Conservation (phyloP, 1,140 invertebrate genomes). For the Philopotamus ludificatus region DNA sequence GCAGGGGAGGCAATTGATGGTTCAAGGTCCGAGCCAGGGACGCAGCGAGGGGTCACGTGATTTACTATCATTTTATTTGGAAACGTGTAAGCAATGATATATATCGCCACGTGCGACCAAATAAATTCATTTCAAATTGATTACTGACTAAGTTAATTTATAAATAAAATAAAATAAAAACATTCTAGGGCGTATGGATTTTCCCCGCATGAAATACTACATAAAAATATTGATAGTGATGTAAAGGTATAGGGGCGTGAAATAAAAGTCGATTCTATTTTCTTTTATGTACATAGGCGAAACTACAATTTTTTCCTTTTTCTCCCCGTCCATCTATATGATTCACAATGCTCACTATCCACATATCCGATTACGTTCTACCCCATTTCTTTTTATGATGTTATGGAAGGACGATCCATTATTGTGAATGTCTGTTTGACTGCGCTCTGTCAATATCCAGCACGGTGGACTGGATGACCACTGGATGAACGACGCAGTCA, state of each 20-base stretch:
- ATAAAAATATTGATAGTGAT: background rate
- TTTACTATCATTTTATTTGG: background rate
- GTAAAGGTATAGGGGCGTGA: background rate
- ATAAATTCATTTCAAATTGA: too few relatives aligned
- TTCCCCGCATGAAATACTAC: background rate
- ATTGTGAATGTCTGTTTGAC: slow-evolving; percentile 40
- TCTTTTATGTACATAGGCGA: slow-evolving; percentile 1
- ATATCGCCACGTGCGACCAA: too few relatives aligned
- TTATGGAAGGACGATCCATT: slow-evolving; percentile 41
- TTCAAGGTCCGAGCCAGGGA: background rate
- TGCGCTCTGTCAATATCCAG: slow-evolving; percentile 34
- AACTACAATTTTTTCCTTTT: slow-evolving; percentile 14
- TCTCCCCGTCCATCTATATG: slow-evolving; percentile 8
- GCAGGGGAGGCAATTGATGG: background rate
- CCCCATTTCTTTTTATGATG: slow-evolving; percentile 41
- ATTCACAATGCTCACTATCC: slow-evolving; percentile 30
- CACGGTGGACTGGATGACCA: slow-evolving; percentile 24
- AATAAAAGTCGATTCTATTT: slow-evolving; percentile 13
- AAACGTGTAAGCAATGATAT: background rate
- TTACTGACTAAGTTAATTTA: too few relatives aligned
- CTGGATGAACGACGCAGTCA: too few relatives aligned
- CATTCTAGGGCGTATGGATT: too few relatives aligned
- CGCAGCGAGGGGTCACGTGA: background rate
- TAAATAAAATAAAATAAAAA: background rate
- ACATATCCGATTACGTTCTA: slow-evolving; percentile 40